Base-by-base conservation (phyloP, 2,113 vertebrate species). In the Erpornis zantholeuca region DNA sequence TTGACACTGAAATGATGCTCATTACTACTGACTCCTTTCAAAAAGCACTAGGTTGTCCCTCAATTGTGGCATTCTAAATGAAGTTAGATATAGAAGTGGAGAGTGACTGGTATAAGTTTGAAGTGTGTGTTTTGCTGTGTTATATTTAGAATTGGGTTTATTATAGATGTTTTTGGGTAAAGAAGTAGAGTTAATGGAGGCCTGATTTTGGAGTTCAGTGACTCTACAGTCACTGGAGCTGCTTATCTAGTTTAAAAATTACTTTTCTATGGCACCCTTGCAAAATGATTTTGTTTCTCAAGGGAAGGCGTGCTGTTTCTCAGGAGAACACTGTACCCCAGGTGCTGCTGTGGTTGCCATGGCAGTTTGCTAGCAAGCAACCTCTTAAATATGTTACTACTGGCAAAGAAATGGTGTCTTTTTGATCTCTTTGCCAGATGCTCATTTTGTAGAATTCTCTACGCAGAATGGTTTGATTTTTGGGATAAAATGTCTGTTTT, bases 271-370 rank as follows among this genome's bases (percentile, higher is more conserved):
- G 49, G 63, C 64, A 38, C 25, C 12, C 38, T 52, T 60, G 52
- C 23, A 53, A 29, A 91, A 36, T 56, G 3, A 28, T 47, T 63
- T 25, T 33, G 44, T 86, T 92, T 89, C 73, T 73, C 33, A 5
- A 19, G 81, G 42, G 82, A 44, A 65, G 49, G 12, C 8, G 2
- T 54, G 86, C 86, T 86, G 47, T 81, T 92, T 68, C 72, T 80
- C 23, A 44, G 75, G 68, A 83, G 44, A 77, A 5, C 4, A 1
- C 47, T 20, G 79, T 52, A 63, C 54, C 60, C 82, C 75, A 56
- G 72, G 87, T 88, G 56, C 59, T 66, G 0, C 44, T 76, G 80
- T 88, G 86, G 95, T 95, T 96, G 88, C 96, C 92, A 89, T 96
- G 91, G 88, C 78, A 95, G 31, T 96, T 92, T 88, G 66, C 50